Evolutionary conservation across 2,113 vertebrate genomes (phyloP), one percentile per base, ranked within the genome.

Genomic region (Zingel zingel): DNA sequence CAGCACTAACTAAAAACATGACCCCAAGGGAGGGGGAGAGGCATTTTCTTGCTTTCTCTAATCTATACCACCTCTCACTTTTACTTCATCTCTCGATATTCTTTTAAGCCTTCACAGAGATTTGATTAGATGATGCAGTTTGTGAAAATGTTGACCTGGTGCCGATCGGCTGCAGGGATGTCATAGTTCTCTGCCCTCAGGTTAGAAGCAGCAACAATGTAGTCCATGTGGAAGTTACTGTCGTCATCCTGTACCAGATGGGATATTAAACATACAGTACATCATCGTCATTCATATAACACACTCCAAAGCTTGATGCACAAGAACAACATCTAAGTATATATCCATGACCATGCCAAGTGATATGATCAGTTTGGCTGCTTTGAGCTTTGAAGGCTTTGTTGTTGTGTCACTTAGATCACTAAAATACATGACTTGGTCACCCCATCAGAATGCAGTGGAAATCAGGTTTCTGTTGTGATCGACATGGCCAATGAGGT

Each of bases 171-270:
- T 0, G 95, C 85, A n/a, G 93, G 92, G 87, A 99, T 98, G 79
- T 93, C 83, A 1, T 98, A 99, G 93, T 96, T 98, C 92, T 97
- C 96, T 0, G 97, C 97, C 0, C 96, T 94, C 57, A 98, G 92
- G 81, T 96, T 97, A 13, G 97, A 97, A 0, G 97, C 96, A 0
- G 96, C 95, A 0, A 84, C 93, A 66, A 98, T 96, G 66, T 96
- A 98, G 86, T 97, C 95, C 88, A 97, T 50, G 15, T 98, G 97
- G 89, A 95, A 94, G 80, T 97, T 92, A 2, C 30, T 86, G 86
- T 96, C 95, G 11, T 97, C 82, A 57, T 97, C 97, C 97, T 99
- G 75, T 30, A 73, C n/a, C 15, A 87, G 19, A 68, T n/a, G 15
- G 58, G 53, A 89, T 10, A 11, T 27, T 45, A 85, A 79, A 76